These are phyloP conservation scores for Xiphydria camelus DNA, from an alignment of 2,888 invertebrate species.

Conservation along the genomic window DNA sequence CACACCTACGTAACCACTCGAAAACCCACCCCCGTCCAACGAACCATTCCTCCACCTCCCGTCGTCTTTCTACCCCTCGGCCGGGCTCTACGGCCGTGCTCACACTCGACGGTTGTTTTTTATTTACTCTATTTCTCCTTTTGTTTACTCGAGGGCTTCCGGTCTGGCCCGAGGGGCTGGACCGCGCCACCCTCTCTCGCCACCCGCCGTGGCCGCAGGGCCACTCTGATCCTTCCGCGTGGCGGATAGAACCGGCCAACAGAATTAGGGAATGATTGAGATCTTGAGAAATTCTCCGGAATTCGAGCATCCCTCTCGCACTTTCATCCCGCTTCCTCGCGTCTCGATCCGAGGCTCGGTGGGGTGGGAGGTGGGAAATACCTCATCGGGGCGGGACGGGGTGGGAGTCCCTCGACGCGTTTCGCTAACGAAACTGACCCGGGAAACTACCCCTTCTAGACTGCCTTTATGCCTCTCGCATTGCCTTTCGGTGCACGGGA, in stretches of 20 bases:
- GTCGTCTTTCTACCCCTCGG: too few species aligned
- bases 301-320: too few species aligned
- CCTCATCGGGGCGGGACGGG: too few species aligned
- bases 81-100: slow-evolving; percentile 16
- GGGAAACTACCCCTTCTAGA: too few species aligned
- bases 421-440: too few species aligned
- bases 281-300: slow-evolving; percentile 15
- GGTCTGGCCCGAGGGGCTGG: neutral
- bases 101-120: slow-evolving; percentile 42
- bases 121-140: slow-evolving; percentile 52
- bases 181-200: slow-evolving; percentile 4
- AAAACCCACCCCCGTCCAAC: neutral
- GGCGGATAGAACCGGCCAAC: slow-evolving; percentile 26
- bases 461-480: too few species aligned
- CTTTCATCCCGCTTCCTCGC: slow-evolving; percentile 1
- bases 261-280: slow-evolving; percentile 34
- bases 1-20: too few species aligned
- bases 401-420: too few species aligned
- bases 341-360: slow-evolving; percentile 1
- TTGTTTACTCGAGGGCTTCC: slow-evolving; percentile 47
- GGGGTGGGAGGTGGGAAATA: too few species aligned
- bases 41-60: neutral
- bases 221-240: too few species aligned
- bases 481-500: too few species aligned
- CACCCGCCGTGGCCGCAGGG: slow-evolving; percentile 7